Evolutionary conservation across 2,797 vertebrate genomes (phyloP), one percentile per base, ranked within the genome.

Genomic region (Mico argentatus): DNA sequence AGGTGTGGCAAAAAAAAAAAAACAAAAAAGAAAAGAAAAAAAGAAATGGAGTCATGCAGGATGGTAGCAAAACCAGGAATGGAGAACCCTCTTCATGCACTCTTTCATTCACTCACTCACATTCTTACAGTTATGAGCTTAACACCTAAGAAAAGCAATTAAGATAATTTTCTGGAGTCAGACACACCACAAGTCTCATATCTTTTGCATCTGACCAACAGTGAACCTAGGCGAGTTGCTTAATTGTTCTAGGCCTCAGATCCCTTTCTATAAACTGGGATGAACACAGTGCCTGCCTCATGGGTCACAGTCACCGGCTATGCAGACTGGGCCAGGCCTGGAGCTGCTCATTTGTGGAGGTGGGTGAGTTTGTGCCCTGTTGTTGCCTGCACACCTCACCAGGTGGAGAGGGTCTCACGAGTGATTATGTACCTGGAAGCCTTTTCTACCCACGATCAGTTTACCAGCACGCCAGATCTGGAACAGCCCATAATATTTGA

Each of bases 281-380:
- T 30, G 48, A 46, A 20, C 33, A 4, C 0, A 0, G 17, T 22
- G 27, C 9, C 24, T 41, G 52, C 33, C 48, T 55, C 5, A 1
- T 5, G 1, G 9, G 3, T 46, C 52, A 55, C 30, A 39, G 22
- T 17, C 57, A 39, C 55, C 15, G 33, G 14, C n/a, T 57, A 8
- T 52, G 72, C 7, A 33, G 17, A 79, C 30, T 26, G 20, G 70
- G 44, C 73, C 17, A 7, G 22, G 27, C 24, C 27, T 27, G 7
- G 27, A 13, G 17, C 36, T 91, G 19, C 72, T 80, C 26, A 13
- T 26, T 70, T 57, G 46, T 26, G 9, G 4, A 52, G 26, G 26
- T 39, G 57, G 1, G 20, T 41, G 26, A 82, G 26, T 27, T 19
- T 20, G 4, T 41, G 10, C 20, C 33, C 39, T 30, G 17, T 10